Base-by-base conservation (phyloP, 2,888 invertebrate genomes). In the Diogma glabrata region DNA sequence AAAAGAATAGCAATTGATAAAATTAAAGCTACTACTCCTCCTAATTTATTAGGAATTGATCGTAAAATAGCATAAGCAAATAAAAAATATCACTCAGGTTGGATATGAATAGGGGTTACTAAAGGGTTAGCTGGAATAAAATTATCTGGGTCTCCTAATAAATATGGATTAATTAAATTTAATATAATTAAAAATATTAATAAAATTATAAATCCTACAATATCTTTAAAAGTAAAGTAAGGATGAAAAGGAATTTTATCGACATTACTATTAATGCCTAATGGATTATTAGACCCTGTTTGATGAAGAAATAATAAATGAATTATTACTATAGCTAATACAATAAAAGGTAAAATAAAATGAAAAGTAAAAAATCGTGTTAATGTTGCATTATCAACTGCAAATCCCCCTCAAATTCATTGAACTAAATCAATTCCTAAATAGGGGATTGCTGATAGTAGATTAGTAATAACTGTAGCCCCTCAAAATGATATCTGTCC, bases 21-120 rank as follows among this genome's bases (percentile, higher is more conserved):
- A 1, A 62, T 53, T 57, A 64, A 38, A 0, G 63, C 62, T 58
- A 63, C 60, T 50, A 86, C 84, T 55, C 86, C 85, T 50, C 84
- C 84, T 71, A 85, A 63, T 76, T 87, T 86, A 72, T 83, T 86
- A 6, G 86, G 85, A 52, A 87, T 84, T 33, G 84, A 84, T 22
- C 86, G 86, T 61, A 87, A 59, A 73, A 87, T 86, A 16, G 85
- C 82, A 67, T 87, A 87, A 12, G 86, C 84, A 74, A 86, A 87
- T 73, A 87, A 66, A 61, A 87, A 88, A 66, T 87, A 87, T 79
- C 85, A 87, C 77, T 88, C 87, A 45, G 85, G 86, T 76, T 87
- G 82, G 72, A 87, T 87, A 63, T 86, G 86, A 7, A 76, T 65
- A 0, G 86, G 84, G 0, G 84, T 85, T 14, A 79, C 62, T 56